phyloP scores from a whole-genome alignment of 1,140 invertebrate species.

The Tyrophagus putrescentiae region DNA sequence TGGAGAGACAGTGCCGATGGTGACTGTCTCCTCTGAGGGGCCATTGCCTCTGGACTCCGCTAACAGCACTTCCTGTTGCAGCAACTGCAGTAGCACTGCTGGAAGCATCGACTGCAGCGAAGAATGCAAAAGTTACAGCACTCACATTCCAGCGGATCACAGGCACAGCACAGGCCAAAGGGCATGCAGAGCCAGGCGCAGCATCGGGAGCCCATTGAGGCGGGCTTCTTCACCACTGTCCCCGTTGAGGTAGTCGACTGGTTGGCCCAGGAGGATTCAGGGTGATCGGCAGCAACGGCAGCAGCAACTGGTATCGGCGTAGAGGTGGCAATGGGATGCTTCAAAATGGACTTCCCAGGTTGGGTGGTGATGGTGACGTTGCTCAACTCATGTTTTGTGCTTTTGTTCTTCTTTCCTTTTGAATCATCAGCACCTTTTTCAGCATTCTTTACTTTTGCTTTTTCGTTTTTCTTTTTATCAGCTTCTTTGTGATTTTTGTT shows the following conservation, averaged over 20 bases:
- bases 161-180: conserved; percentile 3
- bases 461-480: not conserved
- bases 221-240: not conserved
- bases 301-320: conserved; percentile 17
- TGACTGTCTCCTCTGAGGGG: too few species aligned
- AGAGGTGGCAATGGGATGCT: conserved; percentile 1
- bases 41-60: too few species aligned
- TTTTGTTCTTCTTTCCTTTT: not conserved
- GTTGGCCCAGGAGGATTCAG: not conserved
- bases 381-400: not conserved
- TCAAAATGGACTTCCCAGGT: conserved; percentile 3
- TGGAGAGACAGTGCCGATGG: too few species aligned
- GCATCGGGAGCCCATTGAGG: not conserved
- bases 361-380: not conserved
- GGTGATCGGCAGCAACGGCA: not conserved
- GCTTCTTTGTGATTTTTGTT: not conserved
- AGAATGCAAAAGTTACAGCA: conserved; percentile 4
- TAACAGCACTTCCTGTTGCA: conserved; percentile 10
- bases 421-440: not conserved
- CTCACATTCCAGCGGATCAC: conserved; percentile 11
- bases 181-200: conserved; percentile 4
- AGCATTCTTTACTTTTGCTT: not conserved
- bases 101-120: not conserved
- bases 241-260: not conserved
- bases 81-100: conserved; percentile 1